Conservation (phyloP, 1,140 invertebrate genomes). For the Scylla paramamosain region DNA sequence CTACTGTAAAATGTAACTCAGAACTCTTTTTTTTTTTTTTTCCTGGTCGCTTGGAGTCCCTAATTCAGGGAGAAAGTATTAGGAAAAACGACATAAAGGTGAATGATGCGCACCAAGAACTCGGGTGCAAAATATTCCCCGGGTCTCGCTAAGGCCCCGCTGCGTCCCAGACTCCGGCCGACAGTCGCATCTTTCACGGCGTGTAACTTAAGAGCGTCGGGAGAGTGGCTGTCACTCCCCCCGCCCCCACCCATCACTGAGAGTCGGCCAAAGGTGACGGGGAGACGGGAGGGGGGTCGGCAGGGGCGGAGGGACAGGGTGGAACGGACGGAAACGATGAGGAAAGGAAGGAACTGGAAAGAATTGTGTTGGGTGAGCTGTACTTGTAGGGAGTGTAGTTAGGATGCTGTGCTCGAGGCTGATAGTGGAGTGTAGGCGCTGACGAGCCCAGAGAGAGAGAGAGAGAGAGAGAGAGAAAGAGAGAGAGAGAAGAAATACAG, state of each 20-base stretch:
- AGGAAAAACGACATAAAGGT: background rate
- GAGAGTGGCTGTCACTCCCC: background rate
- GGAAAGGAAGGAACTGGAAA: too few species aligned
- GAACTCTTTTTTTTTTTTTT: background rate
- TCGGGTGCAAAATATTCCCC: background rate
- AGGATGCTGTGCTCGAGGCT: too few species aligned
- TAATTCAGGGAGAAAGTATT: background rate
- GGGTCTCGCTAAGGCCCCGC: background rate
- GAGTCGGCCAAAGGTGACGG: background rate
- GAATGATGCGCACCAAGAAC: background rate
- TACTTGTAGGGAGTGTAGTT: too few species aligned
- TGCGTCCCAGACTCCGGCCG: background rate
- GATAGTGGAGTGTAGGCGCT: too few species aligned
- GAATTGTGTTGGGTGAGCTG: too few species aligned
- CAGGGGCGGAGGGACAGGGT: background rate
- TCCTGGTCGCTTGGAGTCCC: background rate
- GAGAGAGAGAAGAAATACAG: too few species aligned
- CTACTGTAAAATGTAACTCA: background rate
- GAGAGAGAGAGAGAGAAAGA: too few species aligned
- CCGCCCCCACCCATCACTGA: background rate
- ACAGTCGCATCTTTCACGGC: background rate
- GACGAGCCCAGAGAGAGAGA: too few species aligned
- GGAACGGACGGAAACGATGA: background rate
- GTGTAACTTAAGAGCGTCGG: conserved; percentile 11
- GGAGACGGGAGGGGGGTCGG: background rate